Conservation (phyloP, 2,888 invertebrate species). For the Pollenia griseotomentosa region DNA sequence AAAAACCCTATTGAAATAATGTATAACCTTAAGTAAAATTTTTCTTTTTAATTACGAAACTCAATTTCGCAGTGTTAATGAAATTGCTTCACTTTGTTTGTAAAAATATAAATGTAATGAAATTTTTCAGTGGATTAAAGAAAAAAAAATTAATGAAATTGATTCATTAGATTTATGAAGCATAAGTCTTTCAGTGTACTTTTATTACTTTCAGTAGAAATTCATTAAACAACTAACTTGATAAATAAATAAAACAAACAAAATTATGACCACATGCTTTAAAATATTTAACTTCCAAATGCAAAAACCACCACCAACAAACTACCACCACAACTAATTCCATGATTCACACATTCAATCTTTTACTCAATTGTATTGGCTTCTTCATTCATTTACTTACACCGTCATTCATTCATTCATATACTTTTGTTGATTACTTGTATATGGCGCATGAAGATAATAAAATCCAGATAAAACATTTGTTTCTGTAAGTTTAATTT, state of each 20-base stretch:
- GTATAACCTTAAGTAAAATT: too few relatives aligned
- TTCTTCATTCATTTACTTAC: constrained; percentile 1
- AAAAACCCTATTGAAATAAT: too few relatives aligned
- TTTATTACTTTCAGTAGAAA: not conserved
- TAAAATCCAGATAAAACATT: constrained; percentile 51
- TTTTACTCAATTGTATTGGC: not conserved
- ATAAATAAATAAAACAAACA: constrained; percentile 23
- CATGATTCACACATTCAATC: not conserved
- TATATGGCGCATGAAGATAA: constrained; percentile 57
- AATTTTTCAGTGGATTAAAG: too few relatives aligned
- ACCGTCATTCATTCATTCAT: constrained; percentile 19
- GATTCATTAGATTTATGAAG: too few relatives aligned
- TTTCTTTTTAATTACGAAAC: too few relatives aligned
- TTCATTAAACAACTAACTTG: constrained; percentile 22
- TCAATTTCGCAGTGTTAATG: too few relatives aligned
- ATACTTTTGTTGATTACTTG: constrained; percentile 34
- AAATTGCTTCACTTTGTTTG: too few relatives aligned
- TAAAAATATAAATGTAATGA: too few relatives aligned
- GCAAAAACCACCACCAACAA: constrained; percentile 29
- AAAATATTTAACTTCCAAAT: constrained; percentile 25
- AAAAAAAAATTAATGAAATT: too few relatives aligned
- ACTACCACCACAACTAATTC: constrained; percentile 40
- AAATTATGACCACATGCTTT: constrained; percentile 53
- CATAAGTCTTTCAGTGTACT: too few relatives aligned
- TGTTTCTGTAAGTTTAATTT: constrained; percentile 55